Conservation (phyloP, 2,888 invertebrate genomes). For the Fissipunctia ypsillon region DNA sequence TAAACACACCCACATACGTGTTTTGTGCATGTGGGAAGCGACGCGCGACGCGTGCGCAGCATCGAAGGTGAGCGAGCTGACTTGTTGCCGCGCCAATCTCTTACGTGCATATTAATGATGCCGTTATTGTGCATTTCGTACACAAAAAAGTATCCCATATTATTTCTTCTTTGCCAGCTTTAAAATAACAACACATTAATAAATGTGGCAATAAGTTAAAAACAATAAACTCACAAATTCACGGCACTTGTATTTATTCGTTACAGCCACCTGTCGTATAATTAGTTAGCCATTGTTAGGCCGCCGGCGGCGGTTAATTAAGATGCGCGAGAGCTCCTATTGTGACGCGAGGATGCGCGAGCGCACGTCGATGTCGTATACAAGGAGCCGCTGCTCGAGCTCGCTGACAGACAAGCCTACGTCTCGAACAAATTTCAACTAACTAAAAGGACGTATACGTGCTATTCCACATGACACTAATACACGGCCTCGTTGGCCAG, state of each 20-base stretch:
- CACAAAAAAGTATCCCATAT: conserved; percentile 47
- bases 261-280: conserved; percentile 79
- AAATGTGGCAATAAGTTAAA: conserved; percentile 47
- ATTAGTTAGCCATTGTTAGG: conserved; percentile 83
- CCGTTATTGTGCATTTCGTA: conserved; percentile 65
- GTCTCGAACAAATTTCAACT: conserved; percentile 49
- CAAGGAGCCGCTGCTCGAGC: conserved; percentile 79
- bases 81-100: conserved; percentile 85
- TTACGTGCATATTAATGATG: conserved; percentile 73
- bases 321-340: conserved; percentile 81
- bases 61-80: conserved; percentile 84
- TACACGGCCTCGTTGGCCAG: conserved; percentile 50
- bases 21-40: conserved; percentile 65
- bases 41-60: conserved; percentile 71
- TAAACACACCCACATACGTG: conserved; percentile 58
- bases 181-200: conserved; percentile 25
- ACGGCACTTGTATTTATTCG: conserved; percentile 68
- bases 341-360: conserved; percentile 76
- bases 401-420: conserved; percentile 58
- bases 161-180: conserved; percentile 28
- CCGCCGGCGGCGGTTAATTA: conserved; percentile 79
- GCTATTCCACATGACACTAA: conserved; percentile 54
- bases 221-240: conserved; percentile 62
- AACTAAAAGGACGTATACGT: conserved; percentile 54
- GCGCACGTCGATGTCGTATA: conserved; percentile 85